Evolutionary conservation across 2,113 vertebrate genomes (phyloP), one percentile per base, ranked within the genome.

Genomic region (Opisthocomus hoazin): DNA sequence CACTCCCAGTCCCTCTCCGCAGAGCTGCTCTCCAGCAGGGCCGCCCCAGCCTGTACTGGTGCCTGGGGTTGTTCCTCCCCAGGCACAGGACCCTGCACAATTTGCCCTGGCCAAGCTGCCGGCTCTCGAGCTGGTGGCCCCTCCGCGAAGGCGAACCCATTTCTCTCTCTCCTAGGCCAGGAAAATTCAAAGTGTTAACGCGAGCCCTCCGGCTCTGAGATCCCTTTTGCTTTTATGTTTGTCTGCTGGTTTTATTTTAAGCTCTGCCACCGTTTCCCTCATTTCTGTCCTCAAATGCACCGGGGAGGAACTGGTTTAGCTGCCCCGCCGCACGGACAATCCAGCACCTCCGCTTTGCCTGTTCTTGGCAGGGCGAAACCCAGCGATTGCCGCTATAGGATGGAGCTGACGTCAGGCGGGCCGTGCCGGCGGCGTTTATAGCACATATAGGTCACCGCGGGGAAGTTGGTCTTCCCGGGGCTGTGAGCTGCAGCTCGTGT

Each of bases 221-320:
- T 94, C 86, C 48, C 30, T 87, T 87, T 90, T 77, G 63, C 91
- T 75, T 75, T 91, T 82, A 70, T 60, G 63, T 91, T 96, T 94
- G 39, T 82, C 90, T 92, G 65, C 69, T 41, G 76, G 36, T 81
- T 96, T 95, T 95, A 91, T 97, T 96, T 96, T 92, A 89, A 96
- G 91, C 83, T 50, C 53, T 90, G 90, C 86, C 69, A 63, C 94
- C 14, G 86, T 89, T 97, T 96, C 93, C 77, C 83, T 95, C 92
- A 1, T 92, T 94, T 95, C 84, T 96, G 92, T 96, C 95, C 96
- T 96, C 53, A 96, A 84, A 93, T 97, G 96, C 94, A 93, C 95
- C 34, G 3, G 88, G 88, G 88, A 96, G 92, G 92, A 97, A 87
- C 95, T 90, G 86, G 83, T 95, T 94, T 87, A 12, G 80, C 92